Evolutionary conservation across 2,888 invertebrate species (phyloP), one percentile per base, ranked within the genome.

Genomic region (Aphidius colemani): DNA sequence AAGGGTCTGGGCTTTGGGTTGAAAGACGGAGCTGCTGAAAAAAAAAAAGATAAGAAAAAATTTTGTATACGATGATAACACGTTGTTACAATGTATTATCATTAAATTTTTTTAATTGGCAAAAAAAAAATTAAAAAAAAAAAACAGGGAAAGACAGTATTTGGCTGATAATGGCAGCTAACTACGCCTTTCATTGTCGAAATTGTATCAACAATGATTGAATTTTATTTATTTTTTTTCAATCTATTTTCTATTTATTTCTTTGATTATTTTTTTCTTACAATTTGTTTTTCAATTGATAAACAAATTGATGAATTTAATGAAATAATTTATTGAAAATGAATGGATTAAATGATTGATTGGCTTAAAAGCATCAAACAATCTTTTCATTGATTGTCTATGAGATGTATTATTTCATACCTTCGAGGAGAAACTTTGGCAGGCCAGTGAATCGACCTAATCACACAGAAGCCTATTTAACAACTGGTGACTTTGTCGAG

Each of bases 1-100:
- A 87, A 87, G 65, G 87, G 87, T 81, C 86, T 82, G 72, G 86
- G 87, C 82, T 85, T 85, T 73, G 85, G 83, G 84, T 87, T 87
- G 84, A 86, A 87, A 81, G 85, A 84, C 80, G 84, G 83, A 83
- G 86, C 86, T 87, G 87, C 84, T 87, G 86, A 81, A 78, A 82
- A 76, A 83, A n/a, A 86, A 86, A 82, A 79, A 82, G 80, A 77
- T 72, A 74, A 74, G 69, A 75, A 74, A 77, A 78, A 62, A 60
- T 45, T 30, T 18, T 41, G 48, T 59, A 63, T 69, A 66, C 66
- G 59, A 56, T 40, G 59, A 64, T 61, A 69, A 64, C 68, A 61
- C 49, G 66, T 67, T 13, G 44, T 51, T 41, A 7, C 9, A 10
- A 13, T 53, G 39, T 46, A 13, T 40, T 58, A 60, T 13, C 41